Percentiles rank a stretch among this genome's conserved stretches.
Evolutionary conservation across 2,797 vertebrate species (phyloP).

Genomic region (Amniataba percoides): DNA sequence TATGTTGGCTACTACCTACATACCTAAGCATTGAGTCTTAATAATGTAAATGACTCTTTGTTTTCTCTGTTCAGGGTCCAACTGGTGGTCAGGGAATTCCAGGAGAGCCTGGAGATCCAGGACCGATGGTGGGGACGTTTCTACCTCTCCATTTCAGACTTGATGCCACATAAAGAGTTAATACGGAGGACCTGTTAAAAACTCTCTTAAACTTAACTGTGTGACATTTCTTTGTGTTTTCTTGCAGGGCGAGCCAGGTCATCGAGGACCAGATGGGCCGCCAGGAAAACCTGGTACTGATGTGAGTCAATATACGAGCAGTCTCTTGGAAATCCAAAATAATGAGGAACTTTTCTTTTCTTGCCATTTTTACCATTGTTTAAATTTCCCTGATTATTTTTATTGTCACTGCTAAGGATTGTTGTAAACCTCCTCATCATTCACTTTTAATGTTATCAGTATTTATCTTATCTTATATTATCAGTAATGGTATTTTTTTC

Average conservation of each 20-base stretch:
- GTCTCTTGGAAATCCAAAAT: not conserved
- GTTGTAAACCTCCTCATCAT: not conserved
- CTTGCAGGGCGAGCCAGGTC: conserved; percentile 90
- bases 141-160: not conserved
- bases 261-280: conserved; percentile 93
- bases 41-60: not conserved
- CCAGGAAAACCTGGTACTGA: conserved; percentile 93
- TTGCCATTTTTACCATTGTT: not conserved
- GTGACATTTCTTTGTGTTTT: conserved; percentile 12
- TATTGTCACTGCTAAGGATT: not conserved
- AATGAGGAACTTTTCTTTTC: not conserved
- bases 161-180: not conserved
- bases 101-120: conserved; percentile 90
- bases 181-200: not conserved
- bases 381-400: too few relatives aligned
- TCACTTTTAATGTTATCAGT: not conserved
- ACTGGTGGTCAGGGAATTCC: conserved; percentile 90
- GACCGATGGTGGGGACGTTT: conserved; percentile 72
- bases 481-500: not conserved
- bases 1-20: too few relatives aligned
- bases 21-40: too few relatives aligned
- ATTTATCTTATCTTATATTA: too few relatives aligned
- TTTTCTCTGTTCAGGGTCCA: conserved; percentile 85
- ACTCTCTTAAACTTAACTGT: not conserved
- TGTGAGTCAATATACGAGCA: conserved; percentile 81